These are phyloP conservation scores for Emydocephalus ijimae DNA, from an alignment of 2,113 vertebrate genomes.

Conservation along the genomic window DNA sequence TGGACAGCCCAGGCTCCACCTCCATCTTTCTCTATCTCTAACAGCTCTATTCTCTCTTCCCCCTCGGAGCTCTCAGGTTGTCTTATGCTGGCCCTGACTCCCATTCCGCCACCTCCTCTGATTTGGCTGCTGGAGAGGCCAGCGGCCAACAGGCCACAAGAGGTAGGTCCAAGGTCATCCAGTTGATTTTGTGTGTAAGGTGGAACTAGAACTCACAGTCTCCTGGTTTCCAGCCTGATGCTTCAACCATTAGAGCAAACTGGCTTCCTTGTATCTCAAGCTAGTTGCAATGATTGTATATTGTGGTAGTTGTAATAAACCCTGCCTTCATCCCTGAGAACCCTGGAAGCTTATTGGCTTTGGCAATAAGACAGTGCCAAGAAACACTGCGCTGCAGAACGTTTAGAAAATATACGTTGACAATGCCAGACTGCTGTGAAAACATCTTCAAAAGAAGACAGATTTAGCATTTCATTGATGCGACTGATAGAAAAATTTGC, in stretches of 20 bases:
- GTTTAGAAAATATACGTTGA: constrained; percentile 41
- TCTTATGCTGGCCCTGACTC: no score
- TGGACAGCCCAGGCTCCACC: no score
- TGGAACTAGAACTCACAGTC: not conserved
- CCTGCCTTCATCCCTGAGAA: not conserved
- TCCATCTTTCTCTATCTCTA: no score
- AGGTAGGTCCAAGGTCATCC: not conserved
- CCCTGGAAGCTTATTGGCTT: constrained; percentile 8
- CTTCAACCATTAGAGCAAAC: not conserved
- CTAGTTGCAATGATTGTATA: not conserved
- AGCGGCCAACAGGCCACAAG: no score
- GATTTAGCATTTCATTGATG: constrained; percentile 63
- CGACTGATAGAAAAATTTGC: constrained; percentile 54
- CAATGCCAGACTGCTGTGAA: constrained; percentile 26
- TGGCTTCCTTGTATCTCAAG: not conserved
- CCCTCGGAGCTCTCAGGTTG: no score
- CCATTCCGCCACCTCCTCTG: no score
- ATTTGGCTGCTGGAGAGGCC: no score
- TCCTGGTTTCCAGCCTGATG: not conserved
- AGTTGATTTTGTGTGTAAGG: not conserved
- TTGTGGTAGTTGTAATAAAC: not conserved
- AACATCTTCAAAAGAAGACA: constrained; percentile 48
- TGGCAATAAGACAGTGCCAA: not conserved
- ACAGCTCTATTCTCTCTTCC: no score
- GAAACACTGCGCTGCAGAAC: constrained; percentile 18